Evolutionary conservation across 2,888 invertebrate species (phyloP).

Genomic region (Lacanobia wlatinum): DNA sequence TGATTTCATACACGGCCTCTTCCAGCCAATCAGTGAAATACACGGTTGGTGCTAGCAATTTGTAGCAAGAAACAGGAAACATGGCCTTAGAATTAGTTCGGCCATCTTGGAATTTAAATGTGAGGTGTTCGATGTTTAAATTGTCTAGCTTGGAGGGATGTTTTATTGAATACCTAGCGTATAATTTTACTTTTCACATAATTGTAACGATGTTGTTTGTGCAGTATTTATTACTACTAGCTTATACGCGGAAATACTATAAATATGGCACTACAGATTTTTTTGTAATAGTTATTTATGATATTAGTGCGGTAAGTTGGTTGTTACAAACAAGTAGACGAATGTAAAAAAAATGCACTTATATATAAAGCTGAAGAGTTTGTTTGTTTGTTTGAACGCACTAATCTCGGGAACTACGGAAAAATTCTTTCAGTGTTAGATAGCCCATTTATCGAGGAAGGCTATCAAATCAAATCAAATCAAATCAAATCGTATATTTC

Average conservation of each 20-base stretch:
- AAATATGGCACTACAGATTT: background rate
- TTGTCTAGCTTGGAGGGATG: constrained; percentile 7
- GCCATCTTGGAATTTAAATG: constrained; percentile 47
- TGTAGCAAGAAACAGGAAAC: constrained; percentile 39
- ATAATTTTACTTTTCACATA: background rate
- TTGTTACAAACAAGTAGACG: too few species aligned
- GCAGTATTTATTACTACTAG: background rate
- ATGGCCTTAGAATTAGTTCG: constrained; percentile 27
- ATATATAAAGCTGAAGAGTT: too few species aligned
- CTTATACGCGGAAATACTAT: background rate
- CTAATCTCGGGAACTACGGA: too few species aligned
- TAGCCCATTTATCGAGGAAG: too few species aligned
- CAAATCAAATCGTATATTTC: too few species aligned
- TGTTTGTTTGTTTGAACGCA: too few species aligned
- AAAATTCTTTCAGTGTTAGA: too few species aligned
- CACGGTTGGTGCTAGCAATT: constrained; percentile 47
- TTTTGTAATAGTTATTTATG: too few species aligned
- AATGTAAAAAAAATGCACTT: too few species aligned
- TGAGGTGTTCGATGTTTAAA: constrained; percentile 14
- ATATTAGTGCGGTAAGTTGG: too few species aligned
- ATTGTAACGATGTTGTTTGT: background rate
- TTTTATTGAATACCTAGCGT: constrained; percentile 1
- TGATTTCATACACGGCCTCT: constrained; percentile 34
- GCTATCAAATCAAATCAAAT: too few species aligned
- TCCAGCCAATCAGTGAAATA: constrained; percentile 48